These are phyloP conservation scores for Stenodera caucasica DNA, from an alignment of 2,888 invertebrate genomes.

Conservation along the genomic window DNA sequence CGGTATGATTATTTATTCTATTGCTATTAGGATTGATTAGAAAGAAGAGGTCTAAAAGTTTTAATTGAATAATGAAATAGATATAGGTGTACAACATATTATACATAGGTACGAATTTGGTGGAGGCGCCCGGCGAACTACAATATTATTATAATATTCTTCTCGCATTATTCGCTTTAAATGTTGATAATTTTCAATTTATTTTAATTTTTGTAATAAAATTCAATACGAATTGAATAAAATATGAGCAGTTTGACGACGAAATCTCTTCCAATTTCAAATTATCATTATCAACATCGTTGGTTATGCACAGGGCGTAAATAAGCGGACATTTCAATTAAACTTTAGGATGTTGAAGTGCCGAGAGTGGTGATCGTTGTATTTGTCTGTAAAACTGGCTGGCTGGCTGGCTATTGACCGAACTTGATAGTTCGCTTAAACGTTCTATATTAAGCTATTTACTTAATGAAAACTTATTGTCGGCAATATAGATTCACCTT, in stretches of 20 bases:
- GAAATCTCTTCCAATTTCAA: background rate
- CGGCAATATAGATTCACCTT: background rate
- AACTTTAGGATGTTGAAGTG: background rate
- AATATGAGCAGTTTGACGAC: background rate
- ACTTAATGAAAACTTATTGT: background rate
- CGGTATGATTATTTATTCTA: background rate
- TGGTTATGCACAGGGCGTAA: background rate
- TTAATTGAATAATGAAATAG: background rate
- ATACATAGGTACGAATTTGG: no score
- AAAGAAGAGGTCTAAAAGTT: background rate
- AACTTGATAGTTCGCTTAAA: background rate
- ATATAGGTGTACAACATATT: no score
- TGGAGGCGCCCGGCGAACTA: background rate
- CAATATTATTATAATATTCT: background rate
- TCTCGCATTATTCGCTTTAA: background rate
- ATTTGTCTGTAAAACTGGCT: background rate
- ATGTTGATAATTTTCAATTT: no score
- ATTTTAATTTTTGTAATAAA: no score
- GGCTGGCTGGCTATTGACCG: background rate
- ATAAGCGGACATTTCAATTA: conserved; percentile 8
- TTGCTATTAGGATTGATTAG: background rate
- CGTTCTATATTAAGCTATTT: conserved; percentile 1
- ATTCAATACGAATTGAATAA: background rate
- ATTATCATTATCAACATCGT: background rate
- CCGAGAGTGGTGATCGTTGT: background rate